phyloP scores from a whole-genome alignment of 2,113 vertebrate species.

The Cyprinodon variegatus region DNA sequence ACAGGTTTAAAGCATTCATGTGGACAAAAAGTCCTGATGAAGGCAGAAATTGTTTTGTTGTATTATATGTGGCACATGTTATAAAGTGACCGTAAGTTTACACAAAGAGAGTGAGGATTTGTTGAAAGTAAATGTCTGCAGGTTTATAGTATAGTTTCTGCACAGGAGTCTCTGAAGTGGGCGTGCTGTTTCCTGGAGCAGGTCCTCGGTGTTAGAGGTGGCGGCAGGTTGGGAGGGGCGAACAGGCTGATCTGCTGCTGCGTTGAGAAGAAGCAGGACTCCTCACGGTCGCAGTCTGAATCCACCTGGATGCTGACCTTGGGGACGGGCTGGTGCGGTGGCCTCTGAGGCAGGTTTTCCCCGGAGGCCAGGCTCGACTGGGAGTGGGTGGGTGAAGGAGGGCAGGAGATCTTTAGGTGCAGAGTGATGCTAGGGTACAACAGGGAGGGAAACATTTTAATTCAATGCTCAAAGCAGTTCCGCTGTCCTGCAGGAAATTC shows the following conservation, averaged over 20 bases:
- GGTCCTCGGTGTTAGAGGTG: slow-evolving; percentile 2
- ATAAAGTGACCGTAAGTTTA: not conserved
- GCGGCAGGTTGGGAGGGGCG: not conserved
- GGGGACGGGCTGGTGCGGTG: slow-evolving; percentile 72
- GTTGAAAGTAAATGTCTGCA: not conserved
- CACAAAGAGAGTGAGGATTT: not conserved
- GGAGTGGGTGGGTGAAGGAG: slow-evolving; percentile 81
- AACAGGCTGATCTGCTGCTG: slow-evolving; percentile 12
- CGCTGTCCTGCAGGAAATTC: not conserved
- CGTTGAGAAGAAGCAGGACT: slow-evolving; percentile 66
- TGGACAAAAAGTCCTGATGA: not conserved
- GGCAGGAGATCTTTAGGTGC: slow-evolving; percentile 91
- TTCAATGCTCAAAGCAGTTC: not conserved
- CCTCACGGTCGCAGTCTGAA: slow-evolving; percentile 82
- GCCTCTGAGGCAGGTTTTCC: slow-evolving; percentile 62
- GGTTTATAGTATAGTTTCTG: slow-evolving; percentile 85
- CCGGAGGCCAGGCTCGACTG: slow-evolving; percentile 37
- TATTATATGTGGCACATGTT: not conserved
- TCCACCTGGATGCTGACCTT: slow-evolving; percentile 88
- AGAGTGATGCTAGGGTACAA: slow-evolving; percentile 85
- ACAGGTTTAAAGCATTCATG: not conserved
- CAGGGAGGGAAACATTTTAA: slow-evolving; percentile 42
- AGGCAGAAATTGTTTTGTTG: not conserved
- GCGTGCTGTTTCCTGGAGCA: slow-evolving; percentile 1
- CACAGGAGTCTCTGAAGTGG: slow-evolving; percentile 65